phyloP scores from a whole-genome alignment of 1,140 invertebrate species.

The Andricus grossulariae region DNA sequence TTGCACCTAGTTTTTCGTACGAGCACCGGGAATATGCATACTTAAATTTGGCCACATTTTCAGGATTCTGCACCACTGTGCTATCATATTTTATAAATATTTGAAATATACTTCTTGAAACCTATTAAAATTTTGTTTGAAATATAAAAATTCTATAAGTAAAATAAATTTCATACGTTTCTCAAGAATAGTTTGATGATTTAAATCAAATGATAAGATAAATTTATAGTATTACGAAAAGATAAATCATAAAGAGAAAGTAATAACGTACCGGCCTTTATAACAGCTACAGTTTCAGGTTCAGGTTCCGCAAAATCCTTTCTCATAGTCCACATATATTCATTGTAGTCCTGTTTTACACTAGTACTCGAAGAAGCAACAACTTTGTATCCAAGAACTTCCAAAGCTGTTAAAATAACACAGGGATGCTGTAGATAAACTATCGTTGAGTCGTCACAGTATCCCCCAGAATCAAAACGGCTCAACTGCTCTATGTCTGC shows the following conservation, averaged over 20 bases:
- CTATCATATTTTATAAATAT: no score
- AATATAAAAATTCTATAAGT: no score
- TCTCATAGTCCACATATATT: slow-evolving; percentile 94
- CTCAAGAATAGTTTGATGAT: no score
- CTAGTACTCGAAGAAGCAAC: slow-evolving; percentile 89
- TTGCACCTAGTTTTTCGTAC: no score
- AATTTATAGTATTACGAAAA: slow-evolving; percentile 1
- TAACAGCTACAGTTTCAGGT: slow-evolving; percentile 65
- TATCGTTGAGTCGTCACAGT: slow-evolving; percentile 87
- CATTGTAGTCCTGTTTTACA: slow-evolving; percentile 90
- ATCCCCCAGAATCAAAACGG: slow-evolving; percentile 87
- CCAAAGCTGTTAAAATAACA: slow-evolving; percentile 88
- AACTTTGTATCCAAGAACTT: slow-evolving; percentile 90
- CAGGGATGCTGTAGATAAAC: slow-evolving; percentile 91
- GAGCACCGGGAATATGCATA: no score
- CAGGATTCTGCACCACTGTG: no score
- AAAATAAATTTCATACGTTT: no score
- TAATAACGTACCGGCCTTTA: slow-evolving; percentile 65
- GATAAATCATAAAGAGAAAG: slow-evolving; percentile 42
- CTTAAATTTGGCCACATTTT: no score
- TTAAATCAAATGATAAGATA: not conserved
- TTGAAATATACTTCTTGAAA: no score
- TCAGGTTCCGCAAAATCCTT: slow-evolving; percentile 90
- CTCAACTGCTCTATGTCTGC: slow-evolving; percentile 86
- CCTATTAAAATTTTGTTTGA: no score